These are phyloP conservation scores for Daboia siamensis DNA, from an alignment of 2,113 vertebrate species.

Conservation along the genomic window DNA sequence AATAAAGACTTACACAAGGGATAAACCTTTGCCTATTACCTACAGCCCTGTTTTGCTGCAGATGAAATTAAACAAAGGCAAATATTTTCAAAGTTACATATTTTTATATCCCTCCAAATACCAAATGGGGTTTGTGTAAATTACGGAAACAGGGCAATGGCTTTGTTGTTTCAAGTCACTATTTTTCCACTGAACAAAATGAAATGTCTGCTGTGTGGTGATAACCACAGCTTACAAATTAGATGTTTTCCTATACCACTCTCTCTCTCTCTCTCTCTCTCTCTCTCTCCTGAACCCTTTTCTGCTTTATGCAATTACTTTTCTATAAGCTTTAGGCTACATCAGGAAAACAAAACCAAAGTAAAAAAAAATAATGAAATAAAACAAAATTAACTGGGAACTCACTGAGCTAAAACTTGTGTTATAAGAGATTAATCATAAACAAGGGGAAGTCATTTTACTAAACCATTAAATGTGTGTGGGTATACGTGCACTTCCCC, in stretches of 20 bases:
- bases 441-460: conserved; percentile 80
- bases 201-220: conserved; percentile 29
- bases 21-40: conserved; percentile 10
- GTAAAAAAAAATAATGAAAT: conserved; percentile 20
- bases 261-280: too few relatives aligned
- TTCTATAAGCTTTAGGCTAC: conserved; percentile 75
- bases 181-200: conserved; percentile 52
- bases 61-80: conserved; percentile 57
- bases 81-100: conserved; percentile 54
- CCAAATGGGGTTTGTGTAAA: conserved; percentile 44
- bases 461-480: conserved; percentile 36
- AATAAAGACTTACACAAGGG: too few relatives aligned
- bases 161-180: conserved; percentile 47
- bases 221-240: conserved; percentile 54
- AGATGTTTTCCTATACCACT: conserved; percentile 40
- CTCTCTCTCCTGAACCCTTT: too few relatives aligned
- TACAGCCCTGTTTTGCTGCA: conserved; percentile 42
- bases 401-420: conserved; percentile 78
- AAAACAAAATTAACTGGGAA: conserved; percentile 75
- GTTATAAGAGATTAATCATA: conserved; percentile 76
- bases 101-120: conserved; percentile 56
- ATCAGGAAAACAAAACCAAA: conserved; percentile 29
- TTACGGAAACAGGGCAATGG: conserved; percentile 33
- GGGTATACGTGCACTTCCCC: not conserved
- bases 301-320: conserved; percentile 49